Base-by-base conservation (phyloP, 2,888 invertebrate genomes). In the Yponomeuta evonymella region DNA sequence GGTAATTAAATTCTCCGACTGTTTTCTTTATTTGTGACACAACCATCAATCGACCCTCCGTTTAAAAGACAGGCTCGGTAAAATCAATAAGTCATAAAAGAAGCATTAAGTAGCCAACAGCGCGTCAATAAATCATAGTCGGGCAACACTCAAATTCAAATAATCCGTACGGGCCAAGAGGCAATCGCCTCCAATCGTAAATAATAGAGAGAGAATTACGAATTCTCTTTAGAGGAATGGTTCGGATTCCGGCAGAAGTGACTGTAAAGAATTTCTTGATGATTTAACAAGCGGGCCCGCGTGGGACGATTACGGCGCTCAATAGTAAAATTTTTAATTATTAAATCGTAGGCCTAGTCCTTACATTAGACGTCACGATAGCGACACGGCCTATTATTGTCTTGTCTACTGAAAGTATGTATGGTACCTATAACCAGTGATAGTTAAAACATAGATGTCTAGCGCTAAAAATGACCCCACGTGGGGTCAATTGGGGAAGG, bases 191-290 rank as follows among this genome's bases (percentile, higher is more conserved):
- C 79, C 82, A 84, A 79, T 80, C 77, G 81, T 87, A 85, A 87
- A 86, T 86, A 87, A 85, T 86, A 85, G 81, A 84, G 84, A 85
- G 87, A 83, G 85, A 85, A 87, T 85, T 86, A 86, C 84, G 84
- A 83, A 87, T 87, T 89, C 85, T 80, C 82, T 87, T 43, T 67
- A 67, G 67, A 67, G 88, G 87, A 87, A 83, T 87, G 86, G 43
- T 87, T 87, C 88, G 88, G 89, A 89, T 87, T 87, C 88, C 88
- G 89, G 89, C 88, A 90, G 90, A 87, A 87, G 85, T 86, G 86
- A 87, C 86, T 83, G 84, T 87, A 88, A 88, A 88, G 89, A 84
- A 87, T 85, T 85, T 83, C 81, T 84, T 83, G 87, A 87, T 85
- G 84, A 85, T 85, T 84, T 87, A 86, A 87, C 87, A 84, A 87